Evolutionary conservation across 2,888 invertebrate species (phyloP).

Genomic region (Drosophila conformis): DNA sequence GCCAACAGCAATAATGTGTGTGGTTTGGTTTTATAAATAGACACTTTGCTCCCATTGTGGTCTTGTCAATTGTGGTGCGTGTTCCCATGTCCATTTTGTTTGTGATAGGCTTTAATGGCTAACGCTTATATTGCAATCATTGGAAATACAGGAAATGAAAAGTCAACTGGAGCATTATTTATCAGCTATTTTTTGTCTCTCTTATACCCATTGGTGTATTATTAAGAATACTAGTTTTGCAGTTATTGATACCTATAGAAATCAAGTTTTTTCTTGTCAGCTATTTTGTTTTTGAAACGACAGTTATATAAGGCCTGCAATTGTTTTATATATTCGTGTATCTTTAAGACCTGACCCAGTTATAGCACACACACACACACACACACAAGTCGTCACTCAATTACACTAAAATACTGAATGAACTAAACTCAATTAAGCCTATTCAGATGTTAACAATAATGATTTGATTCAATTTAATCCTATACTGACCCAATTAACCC

Average conservation of each 20-base stretch:
- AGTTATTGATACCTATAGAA: conserved; percentile 24
- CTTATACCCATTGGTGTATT: not conserved
- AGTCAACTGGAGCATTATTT: conserved; percentile 20
- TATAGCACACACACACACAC: not conserved
- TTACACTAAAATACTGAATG: not conserved
- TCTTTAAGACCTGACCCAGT: conserved; percentile 40
- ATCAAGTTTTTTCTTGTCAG: conserved; percentile 24
- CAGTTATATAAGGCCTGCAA: conserved; percentile 38
- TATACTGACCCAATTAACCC: not conserved
- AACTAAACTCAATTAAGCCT: not conserved
- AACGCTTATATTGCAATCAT: conserved; percentile 21
- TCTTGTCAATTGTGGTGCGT: conserved; percentile 61
- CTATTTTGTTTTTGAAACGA: not conserved
- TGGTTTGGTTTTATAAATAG: conserved; percentile 66
- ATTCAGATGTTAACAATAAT: not conserved
- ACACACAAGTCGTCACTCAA: not conserved
- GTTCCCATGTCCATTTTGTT: conserved; percentile 23
- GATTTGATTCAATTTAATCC: not conserved
- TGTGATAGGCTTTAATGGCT: conserved; percentile 30
- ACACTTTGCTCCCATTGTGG: conserved; percentile 54
- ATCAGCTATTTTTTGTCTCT: conserved; percentile 18
- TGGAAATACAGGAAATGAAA: conserved; percentile 53
- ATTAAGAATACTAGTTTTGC: conserved; percentile 48
- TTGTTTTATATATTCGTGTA: conserved; percentile 3
- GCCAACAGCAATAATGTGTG: conserved; percentile 72